Evolutionary conservation across 2,888 invertebrate genomes (phyloP), one percentile per base, ranked within the genome.

Genomic region (Clusia tigrina): DNA sequence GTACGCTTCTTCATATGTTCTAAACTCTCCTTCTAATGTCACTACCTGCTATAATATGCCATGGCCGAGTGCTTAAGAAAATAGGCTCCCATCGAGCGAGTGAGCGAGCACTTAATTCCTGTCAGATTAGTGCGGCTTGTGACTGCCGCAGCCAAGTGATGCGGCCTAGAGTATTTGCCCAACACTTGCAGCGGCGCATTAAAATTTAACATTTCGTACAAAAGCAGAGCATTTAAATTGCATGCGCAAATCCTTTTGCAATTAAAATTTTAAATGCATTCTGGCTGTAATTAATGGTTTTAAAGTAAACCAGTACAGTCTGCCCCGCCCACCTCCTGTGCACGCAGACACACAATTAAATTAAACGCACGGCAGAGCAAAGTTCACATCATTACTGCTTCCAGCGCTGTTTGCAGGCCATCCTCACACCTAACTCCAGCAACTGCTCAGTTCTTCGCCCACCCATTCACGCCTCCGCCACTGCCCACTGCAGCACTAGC

Each of bases 61-160:
- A n/a, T n/a, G n/a, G 48, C 48, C 18, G 48, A 48, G 48, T 48
- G 48, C 48, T 48, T 48, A 48, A 48, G 6, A 42, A 42, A 15
- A n/a, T 3, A 6, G 3, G n/a, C 6, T 42, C 42, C 6, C 32
- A 9, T 32, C 32, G 12, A 32, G 12, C n/a, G 42, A 15, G 6
- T 5, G n/a, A 6, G 42, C 6, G 42, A 1, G 54, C 54, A 1
- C 54, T 54, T 46, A 24, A 38, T 52, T 18, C 38, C 52, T 26
- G 52, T 58, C 58, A 17, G 58, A 58, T 58, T 52, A 52, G 52
- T 52, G 58, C 20, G 24, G 17, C 18, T 42, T 42, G 9, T 17
- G 3, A 20, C 20, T 20, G 20, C 20, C 15, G n/a, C 2, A 48
- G 48, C 20, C 3, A 20, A 20, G 15, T 5, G 42, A 6, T 5